These are phyloP conservation scores for Fragum whitleyi DNA, from an alignment of 2,888 invertebrate species.

Conservation along the genomic window DNA sequence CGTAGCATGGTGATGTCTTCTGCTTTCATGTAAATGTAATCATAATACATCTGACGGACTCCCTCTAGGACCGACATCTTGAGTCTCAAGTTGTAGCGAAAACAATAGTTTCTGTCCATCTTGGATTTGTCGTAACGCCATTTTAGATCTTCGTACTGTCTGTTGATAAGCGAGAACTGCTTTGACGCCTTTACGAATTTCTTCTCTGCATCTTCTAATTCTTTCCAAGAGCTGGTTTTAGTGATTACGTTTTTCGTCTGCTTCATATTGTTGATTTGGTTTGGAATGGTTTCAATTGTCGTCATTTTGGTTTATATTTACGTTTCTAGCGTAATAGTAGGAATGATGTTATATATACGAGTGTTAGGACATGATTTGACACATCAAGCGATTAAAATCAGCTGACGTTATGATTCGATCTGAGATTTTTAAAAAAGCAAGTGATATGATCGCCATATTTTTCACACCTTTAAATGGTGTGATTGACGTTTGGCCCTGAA, in stretches of 20 bases:
- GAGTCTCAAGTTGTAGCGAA: slow-evolving; percentile 20
- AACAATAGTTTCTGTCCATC: not conserved
- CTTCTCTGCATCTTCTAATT: slow-evolving; percentile 16
- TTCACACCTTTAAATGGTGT: not conserved
- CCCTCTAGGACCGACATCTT: slow-evolving; percentile 21
- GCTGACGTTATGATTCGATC: not conserved
- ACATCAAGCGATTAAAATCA: slow-evolving; percentile 19
- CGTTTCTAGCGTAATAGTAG: not conserved
- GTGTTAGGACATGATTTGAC: not conserved
- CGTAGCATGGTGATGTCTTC: slow-evolving; percentile 26
- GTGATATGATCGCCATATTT: not conserved
- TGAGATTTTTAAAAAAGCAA: not conserved
- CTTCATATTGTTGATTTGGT: not conserved
- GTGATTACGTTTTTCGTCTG: slow-evolving; percentile 6
- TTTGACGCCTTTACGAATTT: slow-evolving; percentile 14
- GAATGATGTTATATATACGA: no score
- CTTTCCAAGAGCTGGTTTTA: not conserved
- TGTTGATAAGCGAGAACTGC: slow-evolving; percentile 23
- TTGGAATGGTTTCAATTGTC: not conserved
- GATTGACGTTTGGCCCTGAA: not conserved
- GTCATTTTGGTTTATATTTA: not conserved
- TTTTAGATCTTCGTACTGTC: slow-evolving; percentile 20
- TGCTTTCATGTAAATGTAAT: slow-evolving; percentile 20
- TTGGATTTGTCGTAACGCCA: slow-evolving; percentile 22
- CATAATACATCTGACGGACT: slow-evolving; percentile 12